phyloP scores from a whole-genome alignment of 2,113 vertebrate species.

The Nerophis lumbriciformis region DNA sequence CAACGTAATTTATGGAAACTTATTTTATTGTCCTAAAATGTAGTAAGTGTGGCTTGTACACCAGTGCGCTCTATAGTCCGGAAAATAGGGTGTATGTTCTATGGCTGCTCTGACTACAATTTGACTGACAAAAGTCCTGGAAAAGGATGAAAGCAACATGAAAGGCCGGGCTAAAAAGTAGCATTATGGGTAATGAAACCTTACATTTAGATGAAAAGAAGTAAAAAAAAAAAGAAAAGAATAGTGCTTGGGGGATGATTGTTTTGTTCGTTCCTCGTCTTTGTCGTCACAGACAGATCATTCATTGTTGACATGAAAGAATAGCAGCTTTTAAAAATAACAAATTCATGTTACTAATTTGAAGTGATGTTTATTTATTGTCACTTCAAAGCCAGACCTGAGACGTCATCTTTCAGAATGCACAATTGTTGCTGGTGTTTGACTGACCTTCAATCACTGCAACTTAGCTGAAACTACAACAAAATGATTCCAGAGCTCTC shows the following conservation, averaged over 20 bases:
- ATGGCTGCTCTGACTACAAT: too few species aligned
- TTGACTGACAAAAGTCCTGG: background rate
- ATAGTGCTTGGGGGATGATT: background rate
- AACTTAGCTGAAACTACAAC: conserved; percentile 50
- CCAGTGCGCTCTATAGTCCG: too few species aligned
- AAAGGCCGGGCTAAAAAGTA: background rate
- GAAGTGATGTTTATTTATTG: background rate
- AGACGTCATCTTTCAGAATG: background rate
- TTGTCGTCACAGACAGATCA: background rate
- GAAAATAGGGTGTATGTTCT: too few species aligned
- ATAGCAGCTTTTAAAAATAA: background rate
- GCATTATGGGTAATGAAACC: background rate
- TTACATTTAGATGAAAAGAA: background rate
- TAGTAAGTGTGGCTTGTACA: too few species aligned
- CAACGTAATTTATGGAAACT: too few species aligned
- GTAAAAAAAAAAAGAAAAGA: too few species aligned
- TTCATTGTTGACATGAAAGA: background rate
- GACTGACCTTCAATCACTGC: conserved; percentile 4
- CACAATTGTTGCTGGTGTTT: too few species aligned
- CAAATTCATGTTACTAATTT: background rate
- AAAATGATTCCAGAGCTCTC: conserved; percentile 25
- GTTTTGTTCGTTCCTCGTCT: background rate
- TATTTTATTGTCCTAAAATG: too few species aligned
- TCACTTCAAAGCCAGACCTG: background rate
- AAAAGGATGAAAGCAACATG: background rate